A percentile compares a stretch with the other conserved stretches of the same genome.
phyloP scores from a whole-genome alignment of 2,113 vertebrate genomes.

The Saccopteryx leptura region DNA sequence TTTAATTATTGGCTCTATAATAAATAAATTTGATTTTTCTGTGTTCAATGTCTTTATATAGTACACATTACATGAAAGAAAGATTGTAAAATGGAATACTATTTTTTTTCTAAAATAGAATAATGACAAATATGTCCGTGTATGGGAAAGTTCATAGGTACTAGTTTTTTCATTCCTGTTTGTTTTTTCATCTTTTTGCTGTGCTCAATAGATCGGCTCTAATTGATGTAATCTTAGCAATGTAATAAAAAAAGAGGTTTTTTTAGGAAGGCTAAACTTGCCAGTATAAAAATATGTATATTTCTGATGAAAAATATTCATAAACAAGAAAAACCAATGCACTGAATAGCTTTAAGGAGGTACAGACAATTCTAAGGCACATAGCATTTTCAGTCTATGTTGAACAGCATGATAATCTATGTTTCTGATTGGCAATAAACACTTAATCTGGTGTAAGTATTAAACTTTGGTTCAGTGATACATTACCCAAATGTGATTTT shows the following conservation, averaged over 20 bases:
- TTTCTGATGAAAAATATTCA: neutral
- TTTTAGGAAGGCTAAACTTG: neutral
- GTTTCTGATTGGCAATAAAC: neutral
- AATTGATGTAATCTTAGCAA: conserved; percentile 16
- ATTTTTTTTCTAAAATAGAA: conserved; percentile 2
- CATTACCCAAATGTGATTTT: neutral
- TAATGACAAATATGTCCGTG: neutral
- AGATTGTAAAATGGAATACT: neutral
- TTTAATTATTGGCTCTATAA: neutral
- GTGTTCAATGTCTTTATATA: neutral
- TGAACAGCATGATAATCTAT: neutral
- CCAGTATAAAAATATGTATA: neutral
- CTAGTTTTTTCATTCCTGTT: neutral
- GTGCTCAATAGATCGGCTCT: neutral
- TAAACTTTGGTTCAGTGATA: neutral
- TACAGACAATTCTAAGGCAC: neutral
- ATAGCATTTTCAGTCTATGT: conserved; percentile 24
- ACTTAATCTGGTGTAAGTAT: neutral
- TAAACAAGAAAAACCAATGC: conserved; percentile 29
- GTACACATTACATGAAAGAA: neutral
- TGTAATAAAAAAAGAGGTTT: conserved; percentile 18
- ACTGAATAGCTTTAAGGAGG: neutral
- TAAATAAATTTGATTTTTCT: neutral
- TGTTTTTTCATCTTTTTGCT: neutral
- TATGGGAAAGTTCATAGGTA: neutral